Evolutionary conservation across 2,797 vertebrate genomes (phyloP).

Genomic region (Hybognathus amarus): DNA sequence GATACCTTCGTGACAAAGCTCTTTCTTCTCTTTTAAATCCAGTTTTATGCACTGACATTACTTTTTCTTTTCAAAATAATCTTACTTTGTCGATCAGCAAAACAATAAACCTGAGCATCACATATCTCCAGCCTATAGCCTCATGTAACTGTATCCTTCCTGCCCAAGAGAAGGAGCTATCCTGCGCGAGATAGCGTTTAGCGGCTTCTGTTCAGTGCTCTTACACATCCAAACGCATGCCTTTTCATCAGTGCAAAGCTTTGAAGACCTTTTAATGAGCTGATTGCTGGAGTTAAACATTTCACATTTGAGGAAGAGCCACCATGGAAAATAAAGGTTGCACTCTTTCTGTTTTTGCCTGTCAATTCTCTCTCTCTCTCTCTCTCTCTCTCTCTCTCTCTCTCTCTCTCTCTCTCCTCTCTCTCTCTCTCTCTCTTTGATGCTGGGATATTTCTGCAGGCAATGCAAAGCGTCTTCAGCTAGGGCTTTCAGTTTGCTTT

Average conservation of each 20-base stretch:
- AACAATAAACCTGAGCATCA: constrained; percentile 3
- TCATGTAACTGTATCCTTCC: not conserved
- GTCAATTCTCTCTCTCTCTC: constrained; percentile 3
- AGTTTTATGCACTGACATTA: not conserved
- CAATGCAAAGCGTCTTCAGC: constrained; percentile 51
- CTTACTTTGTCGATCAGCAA: not conserved
- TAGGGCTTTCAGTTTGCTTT: constrained; percentile 49
- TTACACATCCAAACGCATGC: constrained; percentile 92
- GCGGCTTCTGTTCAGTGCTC: constrained; percentile 80
- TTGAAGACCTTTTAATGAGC: constrained; percentile 91
- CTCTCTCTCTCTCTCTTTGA: constrained; percentile 74
- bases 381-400: not conserved
- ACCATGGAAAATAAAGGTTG: constrained; percentile 60
- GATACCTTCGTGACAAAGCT: not conserved
- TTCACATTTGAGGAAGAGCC: constrained; percentile 81
- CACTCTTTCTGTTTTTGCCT: constrained; percentile 13
- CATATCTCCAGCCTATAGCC: not conserved
- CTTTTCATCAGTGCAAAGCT: constrained; percentile 88
- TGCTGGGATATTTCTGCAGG: constrained; percentile 86
- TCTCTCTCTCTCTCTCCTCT: constrained; percentile 58
- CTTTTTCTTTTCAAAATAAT: not conserved
- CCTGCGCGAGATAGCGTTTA: constrained; percentile 68
- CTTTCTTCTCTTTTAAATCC: not conserved
- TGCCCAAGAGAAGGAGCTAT: not conserved
- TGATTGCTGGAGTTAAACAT: constrained; percentile 85